Evolutionary conservation across 2,888 invertebrate species (phyloP).

Genomic region (Metopia argyrocephala): DNA sequence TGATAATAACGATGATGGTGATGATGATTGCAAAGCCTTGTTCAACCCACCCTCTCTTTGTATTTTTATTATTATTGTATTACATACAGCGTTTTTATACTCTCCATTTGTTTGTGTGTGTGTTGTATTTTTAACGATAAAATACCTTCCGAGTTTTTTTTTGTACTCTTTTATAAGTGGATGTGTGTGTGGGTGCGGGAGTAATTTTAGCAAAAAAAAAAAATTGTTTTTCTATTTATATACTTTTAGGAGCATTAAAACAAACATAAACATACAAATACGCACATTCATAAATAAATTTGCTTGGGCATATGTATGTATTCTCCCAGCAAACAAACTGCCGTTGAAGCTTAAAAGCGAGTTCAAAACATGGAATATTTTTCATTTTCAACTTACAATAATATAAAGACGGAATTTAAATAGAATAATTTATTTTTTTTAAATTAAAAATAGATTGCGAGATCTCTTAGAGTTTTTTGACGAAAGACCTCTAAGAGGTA

Average conservation of each 20-base stretch:
- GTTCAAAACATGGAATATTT: no score
- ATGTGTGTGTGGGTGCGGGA: conserved; percentile 9
- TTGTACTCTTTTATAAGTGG: background rate
- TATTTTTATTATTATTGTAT: conserved; percentile 27
- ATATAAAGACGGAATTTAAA: no score
- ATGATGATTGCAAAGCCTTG: conserved; percentile 63
- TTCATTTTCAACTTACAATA: no score
- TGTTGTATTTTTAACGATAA: conserved; percentile 35
- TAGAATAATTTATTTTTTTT: no score
- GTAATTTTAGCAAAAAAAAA: conserved; percentile 13
- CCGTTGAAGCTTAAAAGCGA: no score
- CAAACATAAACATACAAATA: no score
- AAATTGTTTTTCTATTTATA: background rate
- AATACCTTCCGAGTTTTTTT: conserved; percentile 47
- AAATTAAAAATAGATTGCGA: no score
- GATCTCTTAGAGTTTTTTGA: no score
- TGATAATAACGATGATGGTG: conserved; percentile 29
- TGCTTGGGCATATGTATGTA: no score
- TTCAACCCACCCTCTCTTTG: conserved; percentile 55
- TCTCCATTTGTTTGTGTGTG: background rate
- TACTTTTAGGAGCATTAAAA: background rate
- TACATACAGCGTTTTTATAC: background rate
- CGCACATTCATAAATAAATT: no score
- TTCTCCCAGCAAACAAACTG: no score
- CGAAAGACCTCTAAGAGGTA: no score